Percentiles rank a stretch among this genome's conserved stretches.
Conservation (phyloP, 2,888 invertebrate genomes). For the Ommatoiulus sabulosus region DNA sequence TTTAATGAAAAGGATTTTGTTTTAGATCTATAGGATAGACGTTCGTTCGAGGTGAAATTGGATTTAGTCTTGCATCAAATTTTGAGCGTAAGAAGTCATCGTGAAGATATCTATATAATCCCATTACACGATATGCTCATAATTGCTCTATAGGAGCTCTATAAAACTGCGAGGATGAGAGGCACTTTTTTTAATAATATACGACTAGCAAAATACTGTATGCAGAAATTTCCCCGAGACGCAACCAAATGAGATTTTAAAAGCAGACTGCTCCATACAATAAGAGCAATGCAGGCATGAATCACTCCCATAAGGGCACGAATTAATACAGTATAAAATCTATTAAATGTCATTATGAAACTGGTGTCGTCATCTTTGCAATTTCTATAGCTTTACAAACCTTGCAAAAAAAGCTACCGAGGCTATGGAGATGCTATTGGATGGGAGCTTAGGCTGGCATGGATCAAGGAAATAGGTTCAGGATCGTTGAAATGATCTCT, state of each 20-base stretch:
- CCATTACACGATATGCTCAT: constrained; percentile 48
- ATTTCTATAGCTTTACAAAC: neutral
- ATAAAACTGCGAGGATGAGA: constrained; percentile 5
- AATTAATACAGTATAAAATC: constrained; percentile 38
- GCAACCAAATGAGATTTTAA: constrained; percentile 45
- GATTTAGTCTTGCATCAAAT: constrained; percentile 41
- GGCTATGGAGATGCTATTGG: neutral
- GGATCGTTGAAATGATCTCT: too few species aligned
- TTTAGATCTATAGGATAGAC: constrained; percentile 41
- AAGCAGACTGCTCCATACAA: neutral
- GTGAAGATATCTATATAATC: constrained; percentile 39
- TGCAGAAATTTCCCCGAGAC: neutral
- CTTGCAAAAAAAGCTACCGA: neutral
- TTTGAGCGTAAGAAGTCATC: constrained; percentile 45
- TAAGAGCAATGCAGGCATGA: neutral
- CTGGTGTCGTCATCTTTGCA: neutral
- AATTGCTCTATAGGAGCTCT: constrained; percentile 9
- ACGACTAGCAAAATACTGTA: neutral
- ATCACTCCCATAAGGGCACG: constrained; percentile 40
- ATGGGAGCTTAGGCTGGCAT: too few species aligned
- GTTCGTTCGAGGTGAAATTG: constrained; percentile 43
- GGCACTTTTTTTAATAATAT: constrained; percentile 30
- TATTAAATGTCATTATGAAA: constrained; percentile 42
- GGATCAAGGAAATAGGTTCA: too few species aligned
- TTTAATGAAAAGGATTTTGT: constrained; percentile 48